These are phyloP conservation scores for Podarcis cretensis DNA, from an alignment of 2,113 vertebrate species.

Conservation along the genomic window DNA sequence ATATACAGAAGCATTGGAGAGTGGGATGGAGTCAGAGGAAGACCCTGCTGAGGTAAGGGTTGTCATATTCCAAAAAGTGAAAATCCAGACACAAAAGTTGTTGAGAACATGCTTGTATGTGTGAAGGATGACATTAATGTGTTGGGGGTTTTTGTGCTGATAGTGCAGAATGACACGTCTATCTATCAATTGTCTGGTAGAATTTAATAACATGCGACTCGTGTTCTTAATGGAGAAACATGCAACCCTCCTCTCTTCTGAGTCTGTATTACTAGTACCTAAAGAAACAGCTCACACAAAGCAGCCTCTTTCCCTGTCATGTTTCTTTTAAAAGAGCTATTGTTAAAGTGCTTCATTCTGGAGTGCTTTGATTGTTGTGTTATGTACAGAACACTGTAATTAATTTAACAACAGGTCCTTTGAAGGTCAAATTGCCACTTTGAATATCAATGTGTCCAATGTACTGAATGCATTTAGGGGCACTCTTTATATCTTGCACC, in stretches of 20 bases:
- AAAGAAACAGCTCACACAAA: slow-evolving; percentile 37
- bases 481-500: neutral
- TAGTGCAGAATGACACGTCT: neutral
- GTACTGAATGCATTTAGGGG: neutral
- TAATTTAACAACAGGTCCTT: slow-evolving; percentile 67
- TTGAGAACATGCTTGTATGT: neutral
- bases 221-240: neutral
- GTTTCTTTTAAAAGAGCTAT: slow-evolving; percentile 55
- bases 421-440: slow-evolving; percentile 68
- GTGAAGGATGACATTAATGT: neutral
- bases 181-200: neutral
- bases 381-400: slow-evolving; percentile 61
- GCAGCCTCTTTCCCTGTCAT: slow-evolving; percentile 43
- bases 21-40: neutral
- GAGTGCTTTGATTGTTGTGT: slow-evolving; percentile 63
- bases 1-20: neutral
- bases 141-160: neutral
- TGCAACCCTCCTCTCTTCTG: neutral
- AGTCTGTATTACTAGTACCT: slow-evolving; percentile 26
- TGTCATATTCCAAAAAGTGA: too few relatives aligned
- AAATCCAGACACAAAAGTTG: too few relatives aligned
- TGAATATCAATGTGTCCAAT: slow-evolving; percentile 47
- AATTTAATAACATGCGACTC: neutral
- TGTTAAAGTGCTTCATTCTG: slow-evolving; percentile 51
- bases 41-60: neutral